Evolutionary conservation across 2,888 invertebrate species (phyloP), one percentile per base, ranked within the genome.

Genomic region (Gari tellinella): DNA sequence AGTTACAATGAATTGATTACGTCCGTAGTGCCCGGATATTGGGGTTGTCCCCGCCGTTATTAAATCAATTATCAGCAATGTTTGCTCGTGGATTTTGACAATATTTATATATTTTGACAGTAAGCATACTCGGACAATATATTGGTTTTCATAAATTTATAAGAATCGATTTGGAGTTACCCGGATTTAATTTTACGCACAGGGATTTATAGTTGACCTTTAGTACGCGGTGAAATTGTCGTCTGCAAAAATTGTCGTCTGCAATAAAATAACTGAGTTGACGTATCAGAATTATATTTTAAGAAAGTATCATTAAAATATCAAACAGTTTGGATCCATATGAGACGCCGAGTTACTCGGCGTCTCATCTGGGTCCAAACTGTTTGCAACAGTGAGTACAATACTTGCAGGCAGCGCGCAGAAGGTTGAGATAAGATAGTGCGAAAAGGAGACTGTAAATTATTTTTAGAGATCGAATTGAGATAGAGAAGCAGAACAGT

Each of bases 41-140:
- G 62, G 49, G 46, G 10, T 10, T 31, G 31, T 31, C 31, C 31
- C 31, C 31, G 31, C 31, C 68, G 64, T 75, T 79, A 79, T 79
- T 79, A 74, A 72, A 79, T 67, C 68, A 79, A 79, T 79, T 79
- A 79, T 79, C 79, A 57, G 41, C 56, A 46, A 48, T 79, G 69
- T 79, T 79, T 79, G 52, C 66, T 41, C n/a, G 52, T 31, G 62
- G 79, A 75, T 79, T 74, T 63, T 57, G 68, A 60, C 58, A 68
- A 52, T 77, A 77, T 77, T 77, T 77, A 77, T 77, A 72, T 72
- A 77, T 77, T 77, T 77, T 69, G 77, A 77, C 77, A 77, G 64
- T 38, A 53, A 55, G 40, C 49, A 58, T 49, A 40, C 41, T 52
- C 43, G 40, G 10, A 51, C 56, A 51, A 72, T 65, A 66, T 70